Conservation (phyloP, 2,888 invertebrate genomes). For the Agriopis aurantiaria region DNA sequence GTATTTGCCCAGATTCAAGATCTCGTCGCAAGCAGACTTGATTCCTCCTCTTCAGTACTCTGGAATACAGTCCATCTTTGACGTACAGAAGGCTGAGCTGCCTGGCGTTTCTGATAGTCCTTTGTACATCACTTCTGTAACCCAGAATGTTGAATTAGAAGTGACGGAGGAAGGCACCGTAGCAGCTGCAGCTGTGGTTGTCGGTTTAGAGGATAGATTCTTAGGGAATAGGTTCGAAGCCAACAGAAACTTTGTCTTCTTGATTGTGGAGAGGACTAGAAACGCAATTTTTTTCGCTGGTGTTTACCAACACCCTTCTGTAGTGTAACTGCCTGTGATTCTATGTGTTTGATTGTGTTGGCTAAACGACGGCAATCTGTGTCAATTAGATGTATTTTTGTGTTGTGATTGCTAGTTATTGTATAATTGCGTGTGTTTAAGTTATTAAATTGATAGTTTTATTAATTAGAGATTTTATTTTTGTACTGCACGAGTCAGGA, state of each 20-base stretch:
- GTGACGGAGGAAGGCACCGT: constrained; percentile 92
- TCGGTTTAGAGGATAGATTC: constrained; percentile 77
- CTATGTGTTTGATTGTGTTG: constrained; percentile 14
- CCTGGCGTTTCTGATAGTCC: constrained; percentile 86
- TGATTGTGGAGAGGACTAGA: constrained; percentile 88
- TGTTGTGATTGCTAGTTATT: constrained; percentile 24
- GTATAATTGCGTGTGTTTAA: constrained; percentile 33
- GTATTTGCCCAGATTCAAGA: constrained; percentile 87
- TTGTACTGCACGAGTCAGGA: not conserved
- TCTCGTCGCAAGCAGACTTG: constrained; percentile 77
- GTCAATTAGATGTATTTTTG: constrained; percentile 29
- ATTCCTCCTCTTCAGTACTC: constrained; percentile 81
- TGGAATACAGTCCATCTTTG: constrained; percentile 89
- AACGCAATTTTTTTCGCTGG: constrained; percentile 88
- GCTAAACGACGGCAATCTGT: constrained; percentile 26
- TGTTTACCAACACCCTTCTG: constrained; percentile 72
- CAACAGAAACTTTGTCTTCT: constrained; percentile 89
- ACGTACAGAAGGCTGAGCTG: constrained; percentile 83
- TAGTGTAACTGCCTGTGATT: constrained; percentile 38
- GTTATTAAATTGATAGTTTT: constrained; percentile 31
- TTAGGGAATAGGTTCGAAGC: constrained; percentile 86
- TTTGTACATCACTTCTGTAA: constrained; percentile 86
- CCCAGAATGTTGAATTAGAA: constrained; percentile 90
- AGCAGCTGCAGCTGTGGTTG: constrained; percentile 87
- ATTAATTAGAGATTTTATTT: constrained; percentile 18